Conservation (phyloP, 2,888 invertebrate species). For the Andrena haemorrhoa region DNA sequence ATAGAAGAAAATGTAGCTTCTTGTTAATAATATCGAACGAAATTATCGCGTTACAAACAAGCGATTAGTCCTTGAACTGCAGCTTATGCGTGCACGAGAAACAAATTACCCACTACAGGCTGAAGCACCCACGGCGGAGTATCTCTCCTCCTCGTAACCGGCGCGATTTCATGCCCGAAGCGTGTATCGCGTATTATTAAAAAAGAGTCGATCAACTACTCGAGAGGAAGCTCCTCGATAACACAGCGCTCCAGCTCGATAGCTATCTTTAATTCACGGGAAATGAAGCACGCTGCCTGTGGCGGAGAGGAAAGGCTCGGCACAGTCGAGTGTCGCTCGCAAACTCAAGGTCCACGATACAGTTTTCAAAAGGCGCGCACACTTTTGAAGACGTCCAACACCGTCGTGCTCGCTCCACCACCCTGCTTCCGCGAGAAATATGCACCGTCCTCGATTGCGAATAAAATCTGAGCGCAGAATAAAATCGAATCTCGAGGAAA, state of each 20-base stretch:
- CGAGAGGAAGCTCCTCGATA: conserved; percentile 53
- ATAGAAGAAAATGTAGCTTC: no score
- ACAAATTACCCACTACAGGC: conserved; percentile 13
- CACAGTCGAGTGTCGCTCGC: conserved; percentile 51
- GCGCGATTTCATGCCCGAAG: neutral
- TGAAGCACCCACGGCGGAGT: conserved; percentile 24
- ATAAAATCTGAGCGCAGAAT: neutral
- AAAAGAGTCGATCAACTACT: conserved; percentile 56
- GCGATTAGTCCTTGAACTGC: conserved; percentile 2
- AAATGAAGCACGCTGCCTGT: conserved; percentile 20
- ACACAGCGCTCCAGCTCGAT: conserved; percentile 58
- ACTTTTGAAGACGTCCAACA: neutral
- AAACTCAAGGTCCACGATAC: conserved; percentile 48
- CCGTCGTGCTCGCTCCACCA: neutral
- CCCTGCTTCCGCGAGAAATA: neutral
- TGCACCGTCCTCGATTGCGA: neutral
- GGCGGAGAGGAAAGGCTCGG: conserved; percentile 36
- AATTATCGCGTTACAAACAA: conserved; percentile 2
- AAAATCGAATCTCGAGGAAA: neutral
- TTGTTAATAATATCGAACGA: no score
- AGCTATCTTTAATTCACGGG: conserved; percentile 59
- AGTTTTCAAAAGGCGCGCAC: conserved; percentile 50
- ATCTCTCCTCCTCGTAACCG: conserved; percentile 13
- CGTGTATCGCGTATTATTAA: conserved; percentile 48
- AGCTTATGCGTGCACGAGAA: neutral